Percentiles rank a stretch among this genome's conserved stretches.
These are phyloP conservation scores for Gandaritis pyraliata DNA, from an alignment of 2,888 invertebrate genomes.

Conservation along the genomic window DNA sequence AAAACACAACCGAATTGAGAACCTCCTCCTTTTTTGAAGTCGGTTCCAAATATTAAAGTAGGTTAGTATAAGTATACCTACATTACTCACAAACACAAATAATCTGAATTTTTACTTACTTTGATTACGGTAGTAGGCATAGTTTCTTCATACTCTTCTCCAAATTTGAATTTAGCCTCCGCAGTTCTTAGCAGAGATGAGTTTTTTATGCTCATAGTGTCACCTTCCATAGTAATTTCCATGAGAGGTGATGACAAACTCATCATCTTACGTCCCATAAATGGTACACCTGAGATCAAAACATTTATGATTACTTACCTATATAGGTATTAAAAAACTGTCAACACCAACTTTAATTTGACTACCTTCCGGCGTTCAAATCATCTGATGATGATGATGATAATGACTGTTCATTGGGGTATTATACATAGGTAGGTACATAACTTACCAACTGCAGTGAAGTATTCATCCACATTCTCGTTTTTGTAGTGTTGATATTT, in stretches of 20 bases:
- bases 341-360: too few relatives aligned
- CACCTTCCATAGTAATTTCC: conserved; percentile 82
- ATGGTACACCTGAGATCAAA: conserved; percentile 84
- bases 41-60: too few relatives aligned
- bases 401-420: too few relatives aligned
- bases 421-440: too few relatives aligned
- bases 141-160: conserved; percentile 86
- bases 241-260: conserved; percentile 83
- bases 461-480: conserved; percentile 87
- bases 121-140: conserved; percentile 83
- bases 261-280: conserved; percentile 87
- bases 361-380: too few relatives aligned
- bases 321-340: background rate
- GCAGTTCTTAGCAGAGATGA: conserved; percentile 83
- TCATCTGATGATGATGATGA: too few relatives aligned
- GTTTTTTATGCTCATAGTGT: conserved; percentile 84
- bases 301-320: background rate
- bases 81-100: too few relatives aligned
- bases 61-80: too few relatives aligned
- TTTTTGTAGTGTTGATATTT: conserved; percentile 87
- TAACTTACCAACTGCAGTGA: conserved; percentile 84
- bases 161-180: conserved; percentile 82
- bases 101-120: conserved; percentile 54
- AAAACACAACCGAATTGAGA: too few relatives aligned
- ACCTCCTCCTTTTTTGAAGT: too few relatives aligned